These are phyloP conservation scores for Lycophotia porphyrea DNA, from an alignment of 2,888 invertebrate species.

Conservation along the genomic window DNA sequence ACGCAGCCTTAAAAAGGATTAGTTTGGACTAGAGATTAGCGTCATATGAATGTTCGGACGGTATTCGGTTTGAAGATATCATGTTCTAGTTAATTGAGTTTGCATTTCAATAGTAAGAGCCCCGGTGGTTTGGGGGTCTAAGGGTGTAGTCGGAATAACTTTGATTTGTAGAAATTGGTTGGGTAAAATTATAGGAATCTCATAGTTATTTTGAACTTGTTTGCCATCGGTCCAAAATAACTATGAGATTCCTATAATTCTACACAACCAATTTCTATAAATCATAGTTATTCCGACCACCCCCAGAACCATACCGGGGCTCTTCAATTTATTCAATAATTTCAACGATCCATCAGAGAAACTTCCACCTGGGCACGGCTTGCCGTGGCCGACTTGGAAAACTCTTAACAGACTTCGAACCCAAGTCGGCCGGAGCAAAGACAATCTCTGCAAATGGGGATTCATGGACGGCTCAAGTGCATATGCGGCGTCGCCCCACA, in stretches of 20 bases:
- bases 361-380: too few species aligned
- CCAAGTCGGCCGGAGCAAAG: too few species aligned
- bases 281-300: background rate
- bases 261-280: background rate
- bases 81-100: conserved; percentile 56
- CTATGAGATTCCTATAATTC: background rate
- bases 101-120: conserved; percentile 44
- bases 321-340: too few species aligned
- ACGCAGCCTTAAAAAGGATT: conserved; percentile 67
- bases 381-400: too few species aligned
- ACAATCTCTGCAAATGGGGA: too few species aligned
- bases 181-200: background rate
- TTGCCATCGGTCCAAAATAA: too few species aligned
- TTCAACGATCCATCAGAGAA: too few species aligned
- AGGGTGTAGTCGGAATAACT: background rate
- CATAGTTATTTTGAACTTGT: too few species aligned
- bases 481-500: too few species aligned
- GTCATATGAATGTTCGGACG: conserved; percentile 52
- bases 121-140: background rate
- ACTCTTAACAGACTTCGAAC: too few species aligned
- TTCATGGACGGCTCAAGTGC: too few species aligned
- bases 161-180: background rate
- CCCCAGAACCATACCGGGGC: background rate
- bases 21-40: conserved; percentile 71
- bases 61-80: conserved; percentile 53